Percentiles rank a stretch among this genome's conserved stretches.
These are phyloP conservation scores for Popillia japonica DNA, from an alignment of 1,140 invertebrate genomes.

Conservation along the genomic window DNA sequence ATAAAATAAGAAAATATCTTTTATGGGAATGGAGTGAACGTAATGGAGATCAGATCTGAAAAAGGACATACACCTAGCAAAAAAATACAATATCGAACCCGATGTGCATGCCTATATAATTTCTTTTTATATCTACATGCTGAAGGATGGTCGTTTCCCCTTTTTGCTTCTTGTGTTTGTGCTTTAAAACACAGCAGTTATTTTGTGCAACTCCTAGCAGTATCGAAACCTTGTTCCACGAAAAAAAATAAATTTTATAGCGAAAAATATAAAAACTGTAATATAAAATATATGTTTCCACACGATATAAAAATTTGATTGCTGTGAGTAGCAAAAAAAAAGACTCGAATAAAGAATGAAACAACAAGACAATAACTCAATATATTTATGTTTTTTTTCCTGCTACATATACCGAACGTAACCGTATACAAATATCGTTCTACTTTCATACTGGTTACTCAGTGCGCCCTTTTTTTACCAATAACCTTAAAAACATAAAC, in stretches of 20 bases:
- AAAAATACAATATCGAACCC: slow-evolving; percentile 10
- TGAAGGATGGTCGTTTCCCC: background rate
- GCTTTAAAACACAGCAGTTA: background rate
- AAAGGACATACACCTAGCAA: background rate
- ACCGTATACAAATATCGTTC: background rate
- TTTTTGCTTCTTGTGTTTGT: background rate
- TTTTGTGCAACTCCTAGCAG: background rate
- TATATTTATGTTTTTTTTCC: slow-evolving; percentile 23
- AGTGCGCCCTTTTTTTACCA: background rate
- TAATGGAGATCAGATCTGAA: background rate
- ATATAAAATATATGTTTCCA: slow-evolving; percentile 32
- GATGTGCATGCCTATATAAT: slow-evolving; percentile 17
- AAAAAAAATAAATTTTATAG: slow-evolving; percentile 28
- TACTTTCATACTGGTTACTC: background rate
- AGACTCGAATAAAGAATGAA: slow-evolving; percentile 22
- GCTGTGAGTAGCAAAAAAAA: slow-evolving; percentile 27
- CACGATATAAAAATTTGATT: slow-evolving; percentile 32
- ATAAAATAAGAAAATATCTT: background rate
- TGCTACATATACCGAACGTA: background rate
- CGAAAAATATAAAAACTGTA: slow-evolving; percentile 29
- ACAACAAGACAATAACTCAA: slow-evolving; percentile 27
- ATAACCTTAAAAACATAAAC: slow-evolving; percentile 26
- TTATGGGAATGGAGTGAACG: background rate
- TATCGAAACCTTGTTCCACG: background rate
- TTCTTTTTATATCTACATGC: slow-evolving; percentile 20